phyloP scores from a whole-genome alignment of 92 coral and sea anemone species.

The Metridium senile region DNA sequence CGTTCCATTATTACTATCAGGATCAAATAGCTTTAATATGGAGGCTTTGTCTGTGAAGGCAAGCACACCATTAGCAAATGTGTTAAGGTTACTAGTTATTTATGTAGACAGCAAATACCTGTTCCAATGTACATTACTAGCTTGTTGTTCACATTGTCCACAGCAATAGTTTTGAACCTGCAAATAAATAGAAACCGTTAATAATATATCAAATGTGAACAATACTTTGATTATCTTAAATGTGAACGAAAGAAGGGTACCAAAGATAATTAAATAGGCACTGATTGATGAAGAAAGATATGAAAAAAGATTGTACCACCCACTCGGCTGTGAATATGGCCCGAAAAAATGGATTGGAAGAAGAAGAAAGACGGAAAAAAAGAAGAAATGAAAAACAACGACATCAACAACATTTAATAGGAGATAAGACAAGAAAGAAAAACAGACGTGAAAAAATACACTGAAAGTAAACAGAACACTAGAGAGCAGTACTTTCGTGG shows the following conservation, averaged over 20 bases:
- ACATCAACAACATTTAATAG: too few relatives aligned
- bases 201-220: background rate
- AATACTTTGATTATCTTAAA: background rate
- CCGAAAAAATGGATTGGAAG: too few relatives aligned
- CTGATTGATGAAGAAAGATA: background rate
- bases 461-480: too few relatives aligned
- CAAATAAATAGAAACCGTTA: background rate
- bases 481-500: too few relatives aligned
- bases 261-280: background rate
- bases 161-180: slow-evolving; percentile 67
- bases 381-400: too few relatives aligned
- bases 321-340: too few relatives aligned
- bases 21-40: slow-evolving; percentile 71
- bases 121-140: slow-evolving; percentile 61
- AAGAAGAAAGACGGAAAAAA: too few relatives aligned
- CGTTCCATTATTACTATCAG: slow-evolving; percentile 32
- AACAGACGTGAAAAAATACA: background rate
- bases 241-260: background rate
- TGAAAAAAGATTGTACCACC: too few relatives aligned
- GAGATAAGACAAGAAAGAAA: background rate
- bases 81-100: background rate
- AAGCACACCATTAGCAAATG: background rate
- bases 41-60: slow-evolving; percentile 69
- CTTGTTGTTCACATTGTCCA: slow-evolving; percentile 49
- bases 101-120: slow-evolving; percentile 50